Evolutionary conservation across 2,888 invertebrate genomes (phyloP).

Genomic region (Diplolepis rosae): DNA sequence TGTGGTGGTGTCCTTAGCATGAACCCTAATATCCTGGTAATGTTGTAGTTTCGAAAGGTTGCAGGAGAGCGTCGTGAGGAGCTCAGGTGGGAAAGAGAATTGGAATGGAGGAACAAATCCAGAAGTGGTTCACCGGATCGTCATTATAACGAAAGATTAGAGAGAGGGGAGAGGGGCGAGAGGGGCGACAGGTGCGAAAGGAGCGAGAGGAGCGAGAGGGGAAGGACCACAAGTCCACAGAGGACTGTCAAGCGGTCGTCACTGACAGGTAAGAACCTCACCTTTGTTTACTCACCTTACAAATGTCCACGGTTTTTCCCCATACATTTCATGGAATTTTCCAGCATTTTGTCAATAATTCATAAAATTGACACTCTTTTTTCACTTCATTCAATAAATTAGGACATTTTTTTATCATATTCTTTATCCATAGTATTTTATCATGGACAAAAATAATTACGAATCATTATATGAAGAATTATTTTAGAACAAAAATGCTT

Average conservation of each 20-base stretch:
- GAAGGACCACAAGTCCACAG: constrained; percentile 65
- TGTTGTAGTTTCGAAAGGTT: constrained; percentile 74
- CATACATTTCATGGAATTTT: background rate
- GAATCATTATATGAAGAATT: too few relatives aligned
- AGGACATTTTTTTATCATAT: too few relatives aligned
- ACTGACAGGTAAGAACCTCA: constrained; percentile 10
- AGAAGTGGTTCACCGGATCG: constrained; percentile 70
- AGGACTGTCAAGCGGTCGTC: constrained; percentile 51
- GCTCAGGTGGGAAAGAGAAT: constrained; percentile 69
- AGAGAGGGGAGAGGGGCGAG: constrained; percentile 59
- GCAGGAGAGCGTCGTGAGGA: constrained; percentile 73
- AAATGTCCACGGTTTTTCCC: constrained; percentile 6
- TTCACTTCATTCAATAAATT: too few relatives aligned
- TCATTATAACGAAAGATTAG: constrained; percentile 76
- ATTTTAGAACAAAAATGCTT: too few relatives aligned
- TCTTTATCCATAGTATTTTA: too few relatives aligned
- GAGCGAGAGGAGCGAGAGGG: constrained; percentile 53
- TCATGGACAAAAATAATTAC: too few relatives aligned
- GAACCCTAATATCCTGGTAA: constrained; percentile 67
- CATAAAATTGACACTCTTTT: background rate
- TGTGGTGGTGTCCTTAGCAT: constrained; percentile 66
- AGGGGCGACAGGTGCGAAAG: constrained; percentile 28
- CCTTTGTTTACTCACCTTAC: constrained; percentile 4
- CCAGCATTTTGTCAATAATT: background rate
- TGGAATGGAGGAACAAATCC: constrained; percentile 72